Conservation (phyloP, 2,888 invertebrate species). For the Eulithis prunata region DNA sequence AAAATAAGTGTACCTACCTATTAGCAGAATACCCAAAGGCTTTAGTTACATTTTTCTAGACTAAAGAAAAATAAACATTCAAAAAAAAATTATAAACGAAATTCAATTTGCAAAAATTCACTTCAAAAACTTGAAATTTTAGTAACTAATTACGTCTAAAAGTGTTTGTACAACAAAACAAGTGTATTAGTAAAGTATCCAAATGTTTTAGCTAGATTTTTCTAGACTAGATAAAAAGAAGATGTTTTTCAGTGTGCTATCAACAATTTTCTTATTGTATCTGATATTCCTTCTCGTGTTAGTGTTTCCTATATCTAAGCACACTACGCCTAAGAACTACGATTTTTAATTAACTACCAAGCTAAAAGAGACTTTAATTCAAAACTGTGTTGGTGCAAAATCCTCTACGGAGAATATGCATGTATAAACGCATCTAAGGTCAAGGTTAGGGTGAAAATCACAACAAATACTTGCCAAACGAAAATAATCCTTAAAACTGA, state of each 20-base stretch:
- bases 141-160: too few species aligned
- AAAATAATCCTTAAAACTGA: neutral
- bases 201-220: too few species aligned
- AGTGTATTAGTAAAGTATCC: too few species aligned
- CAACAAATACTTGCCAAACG: conserved; percentile 16
- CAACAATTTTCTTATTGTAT: conserved; percentile 71
- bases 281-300: conserved; percentile 68
- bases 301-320: conserved; percentile 73
- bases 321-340: conserved; percentile 50
- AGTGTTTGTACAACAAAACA: too few species aligned
- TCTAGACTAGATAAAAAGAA: neutral
- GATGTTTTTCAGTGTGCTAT: conserved; percentile 62
- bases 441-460: conserved; percentile 8
- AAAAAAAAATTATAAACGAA: too few species aligned
- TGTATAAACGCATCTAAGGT: conserved; percentile 1
- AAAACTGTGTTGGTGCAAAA: conserved; percentile 6
- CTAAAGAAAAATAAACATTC: neutral
- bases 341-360: conserved; percentile 15
- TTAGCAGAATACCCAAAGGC: too few species aligned
- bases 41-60: too few species aligned
- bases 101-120: neutral
- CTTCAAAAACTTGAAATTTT: too few species aligned
- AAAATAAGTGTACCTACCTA: too few species aligned
- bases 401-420: neutral
- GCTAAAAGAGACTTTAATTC: conserved; percentile 10